These are phyloP conservation scores for Trichogramma evanescens DNA, from an alignment of 2,888 invertebrate species.

Conservation along the genomic window DNA sequence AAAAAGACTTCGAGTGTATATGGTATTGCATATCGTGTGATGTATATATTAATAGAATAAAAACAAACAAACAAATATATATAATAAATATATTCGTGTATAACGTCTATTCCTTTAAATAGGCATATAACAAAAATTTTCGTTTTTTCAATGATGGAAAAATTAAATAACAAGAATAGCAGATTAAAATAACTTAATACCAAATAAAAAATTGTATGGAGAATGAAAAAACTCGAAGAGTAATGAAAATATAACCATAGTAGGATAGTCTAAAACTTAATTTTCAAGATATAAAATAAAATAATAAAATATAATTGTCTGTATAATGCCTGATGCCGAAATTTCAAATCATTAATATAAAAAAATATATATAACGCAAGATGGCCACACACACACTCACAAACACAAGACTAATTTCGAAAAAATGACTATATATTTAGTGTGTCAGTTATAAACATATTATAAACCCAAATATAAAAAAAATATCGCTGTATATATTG, in stretches of 20 bases:
- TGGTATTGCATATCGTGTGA: slow-evolving; percentile 34
- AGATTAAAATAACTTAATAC: neutral
- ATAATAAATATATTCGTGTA: slow-evolving; percentile 25
- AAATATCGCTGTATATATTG: too few species aligned
- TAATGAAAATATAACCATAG: slow-evolving; percentile 6
- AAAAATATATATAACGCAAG: neutral
- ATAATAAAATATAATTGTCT: slow-evolving; percentile 14
- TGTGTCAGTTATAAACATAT: too few species aligned
- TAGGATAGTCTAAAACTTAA: slow-evolving; percentile 12
- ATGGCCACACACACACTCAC: slow-evolving; percentile 1
- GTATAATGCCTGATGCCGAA: slow-evolving; percentile 4
- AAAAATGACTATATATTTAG: too few species aligned
- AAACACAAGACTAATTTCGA: too few species aligned
- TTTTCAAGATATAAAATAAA: neutral
- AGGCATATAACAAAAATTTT: slow-evolving; percentile 9
- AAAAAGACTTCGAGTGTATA: slow-evolving; percentile 25
- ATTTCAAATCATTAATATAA: neutral
- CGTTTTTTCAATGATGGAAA: slow-evolving; percentile 8
- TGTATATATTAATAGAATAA: slow-evolving; percentile 26
- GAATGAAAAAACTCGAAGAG: neutral
- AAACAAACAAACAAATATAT: slow-evolving; percentile 16
- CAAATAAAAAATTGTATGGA: slow-evolving; percentile 3
- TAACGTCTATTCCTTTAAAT: slow-evolving; percentile 17
- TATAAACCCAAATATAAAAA: too few species aligned
- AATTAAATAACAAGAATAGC: neutral